Evolutionary conservation across 1,140 invertebrate species (phyloP).

Genomic region (Psilanteris sp.): DNA sequence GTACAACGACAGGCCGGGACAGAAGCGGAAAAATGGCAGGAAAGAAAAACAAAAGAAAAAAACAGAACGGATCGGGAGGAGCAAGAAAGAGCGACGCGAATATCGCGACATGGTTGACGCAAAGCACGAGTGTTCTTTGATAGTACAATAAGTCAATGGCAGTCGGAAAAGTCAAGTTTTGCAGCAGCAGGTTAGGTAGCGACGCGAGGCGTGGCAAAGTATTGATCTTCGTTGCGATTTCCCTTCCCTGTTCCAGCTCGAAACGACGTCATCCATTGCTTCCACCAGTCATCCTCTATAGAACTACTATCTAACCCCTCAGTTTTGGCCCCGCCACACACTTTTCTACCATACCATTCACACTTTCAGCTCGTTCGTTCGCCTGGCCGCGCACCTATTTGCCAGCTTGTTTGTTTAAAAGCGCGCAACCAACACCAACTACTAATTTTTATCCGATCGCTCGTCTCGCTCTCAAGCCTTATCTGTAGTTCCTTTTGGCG

Average conservation of each 20-base stretch:
- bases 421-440: slow-evolving; percentile 2
- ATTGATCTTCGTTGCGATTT: slow-evolving; percentile 75
- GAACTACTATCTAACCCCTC: slow-evolving; percentile 53
- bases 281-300: slow-evolving; percentile 65
- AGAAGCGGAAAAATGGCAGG: too few relatives aligned
- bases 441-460: neutral
- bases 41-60: slow-evolving; percentile 2
- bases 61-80: neutral
- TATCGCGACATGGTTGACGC: slow-evolving; percentile 9
- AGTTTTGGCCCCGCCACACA: slow-evolving; percentile 29
- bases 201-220: slow-evolving; percentile 76
- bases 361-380: slow-evolving; percentile 41
- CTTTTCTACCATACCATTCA: slow-evolving; percentile 26
- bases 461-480: neutral
- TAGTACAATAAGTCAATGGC: slow-evolving; percentile 51
- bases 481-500: neutral
- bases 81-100: neutral
- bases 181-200: slow-evolving; percentile 69
- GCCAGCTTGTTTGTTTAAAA: slow-evolving; percentile 12
- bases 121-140: slow-evolving; percentile 46
- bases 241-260: slow-evolving; percentile 66
- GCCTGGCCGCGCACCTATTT: slow-evolving; percentile 14
- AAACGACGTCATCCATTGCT: slow-evolving; percentile 73
- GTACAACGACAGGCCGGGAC: neutral
- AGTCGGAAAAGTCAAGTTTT: slow-evolving; percentile 70